Conservation (phyloP, 1,140 invertebrate species). For the Rhynchophorus ferrugineus region DNA sequence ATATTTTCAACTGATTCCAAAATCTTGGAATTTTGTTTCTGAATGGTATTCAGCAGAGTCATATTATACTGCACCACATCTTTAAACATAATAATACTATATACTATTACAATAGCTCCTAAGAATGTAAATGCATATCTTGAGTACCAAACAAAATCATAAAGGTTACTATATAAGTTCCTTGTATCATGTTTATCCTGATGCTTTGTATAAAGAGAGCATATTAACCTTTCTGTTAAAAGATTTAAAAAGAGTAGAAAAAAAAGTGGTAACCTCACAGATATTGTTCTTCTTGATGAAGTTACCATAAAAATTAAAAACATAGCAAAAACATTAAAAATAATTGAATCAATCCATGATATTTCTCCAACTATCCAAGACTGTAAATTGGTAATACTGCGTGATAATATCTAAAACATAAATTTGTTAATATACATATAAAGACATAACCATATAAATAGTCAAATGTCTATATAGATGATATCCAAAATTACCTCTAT, state of each 20-base stretch:
- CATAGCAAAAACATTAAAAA: conserved; percentile 33
- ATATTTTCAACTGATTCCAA: conserved; percentile 16
- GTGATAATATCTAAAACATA: conserved; percentile 22
- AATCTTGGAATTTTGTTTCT: conserved; percentile 26
- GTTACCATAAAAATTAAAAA: conserved; percentile 33
- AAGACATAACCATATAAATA: background rate
- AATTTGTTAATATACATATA: background rate
- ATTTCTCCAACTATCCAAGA: conserved; percentile 39
- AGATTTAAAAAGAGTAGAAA: conserved; percentile 29
- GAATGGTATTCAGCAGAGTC: conserved; percentile 23
- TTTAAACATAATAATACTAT: conserved; percentile 21
- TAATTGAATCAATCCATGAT: conserved; percentile 37
- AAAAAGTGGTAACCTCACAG: conserved; percentile 31
- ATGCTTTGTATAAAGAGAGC: conserved; percentile 20
- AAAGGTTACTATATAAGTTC: conserved; percentile 25
- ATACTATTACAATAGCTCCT: conserved; percentile 22
- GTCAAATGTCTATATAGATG: background rate
- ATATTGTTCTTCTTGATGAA: conserved; percentile 25
- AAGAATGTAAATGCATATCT: conserved; percentile 29
- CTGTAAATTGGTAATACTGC: conserved; percentile 32
- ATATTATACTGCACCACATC: conserved; percentile 24
- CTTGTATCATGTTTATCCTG: conserved; percentile 12
- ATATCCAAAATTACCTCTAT: conserved; percentile 19
- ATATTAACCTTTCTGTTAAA: conserved; percentile 33
- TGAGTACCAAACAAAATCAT: conserved; percentile 30